Percentiles rank a stretch among this genome's conserved stretches.
Conservation (phyloP, 23 tunicate genomes). For the Oikopleura dioica region DNA sequence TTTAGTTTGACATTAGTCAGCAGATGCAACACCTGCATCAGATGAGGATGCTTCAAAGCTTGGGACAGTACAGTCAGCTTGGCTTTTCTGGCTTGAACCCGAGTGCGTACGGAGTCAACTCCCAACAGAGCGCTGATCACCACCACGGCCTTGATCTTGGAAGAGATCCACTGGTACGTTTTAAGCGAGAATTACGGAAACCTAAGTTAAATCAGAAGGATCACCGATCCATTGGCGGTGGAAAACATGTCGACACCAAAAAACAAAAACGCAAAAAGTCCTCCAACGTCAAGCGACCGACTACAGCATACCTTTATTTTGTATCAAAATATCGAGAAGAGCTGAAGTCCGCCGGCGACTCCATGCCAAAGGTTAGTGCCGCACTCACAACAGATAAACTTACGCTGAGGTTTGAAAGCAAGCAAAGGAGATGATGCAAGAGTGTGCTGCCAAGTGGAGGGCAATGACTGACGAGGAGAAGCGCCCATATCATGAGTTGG, state of each 20-base stretch:
- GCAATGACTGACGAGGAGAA: constrained; percentile 73
- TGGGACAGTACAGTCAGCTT: constrained; percentile 9
- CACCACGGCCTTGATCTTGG: neutral
- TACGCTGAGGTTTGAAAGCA: constrained; percentile 15
- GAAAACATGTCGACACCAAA: neutral
- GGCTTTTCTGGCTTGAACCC: neutral
- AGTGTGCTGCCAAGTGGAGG: constrained; percentile 93
- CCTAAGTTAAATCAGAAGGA: neutral
- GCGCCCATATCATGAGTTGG: constrained; percentile 61
- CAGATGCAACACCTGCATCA: constrained; percentile 8
- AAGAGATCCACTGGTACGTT: neutral
- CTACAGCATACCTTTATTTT: constrained; percentile 90
- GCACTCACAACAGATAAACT: neutral
- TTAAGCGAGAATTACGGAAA: neutral
- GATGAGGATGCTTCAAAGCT: constrained; percentile 5
- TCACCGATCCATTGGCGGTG: neutral
- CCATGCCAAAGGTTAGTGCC: constrained; percentile 57
- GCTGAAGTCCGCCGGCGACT: constrained; percentile 77
- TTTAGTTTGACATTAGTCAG: constrained; percentile 2
- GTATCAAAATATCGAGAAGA: constrained; percentile 97
- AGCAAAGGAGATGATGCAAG: constrained; percentile 89
- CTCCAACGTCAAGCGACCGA: constrained; percentile 79
- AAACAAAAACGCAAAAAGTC: constrained; percentile 53
- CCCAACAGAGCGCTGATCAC: neutral
- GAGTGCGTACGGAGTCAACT: neutral